Evolutionary conservation across 2,113 vertebrate species (phyloP).

Genomic region (Quiscalus mexicanus): DNA sequence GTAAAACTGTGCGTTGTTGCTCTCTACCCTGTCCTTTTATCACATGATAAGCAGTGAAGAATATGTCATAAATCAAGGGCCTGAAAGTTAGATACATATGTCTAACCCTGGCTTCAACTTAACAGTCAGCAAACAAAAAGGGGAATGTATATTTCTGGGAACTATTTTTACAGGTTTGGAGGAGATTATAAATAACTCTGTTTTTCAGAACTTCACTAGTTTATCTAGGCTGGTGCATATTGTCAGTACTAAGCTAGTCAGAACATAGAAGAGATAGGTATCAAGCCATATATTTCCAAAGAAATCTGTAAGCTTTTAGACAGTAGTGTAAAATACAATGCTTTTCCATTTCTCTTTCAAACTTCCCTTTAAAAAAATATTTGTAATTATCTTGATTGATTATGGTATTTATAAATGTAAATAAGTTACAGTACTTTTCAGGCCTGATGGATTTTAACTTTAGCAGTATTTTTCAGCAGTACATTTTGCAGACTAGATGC

Average conservation of each 20-base stretch:
- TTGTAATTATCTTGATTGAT: neutral
- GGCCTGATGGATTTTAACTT: neutral
- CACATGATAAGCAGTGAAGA: neutral
- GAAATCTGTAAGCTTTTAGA: neutral
- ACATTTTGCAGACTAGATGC: neutral
- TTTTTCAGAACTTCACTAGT: neutral
- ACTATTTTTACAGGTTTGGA: neutral
- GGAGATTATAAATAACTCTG: neutral
- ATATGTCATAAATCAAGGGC: neutral
- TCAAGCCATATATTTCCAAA: neutral
- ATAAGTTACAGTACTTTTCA: neutral
- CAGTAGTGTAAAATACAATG: neutral
- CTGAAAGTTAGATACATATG: neutral
- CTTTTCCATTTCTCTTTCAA: neutral
- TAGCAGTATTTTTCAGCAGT: neutral
- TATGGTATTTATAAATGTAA: neutral
- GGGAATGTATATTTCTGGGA: neutral
- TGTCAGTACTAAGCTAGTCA: neutral
- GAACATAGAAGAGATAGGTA: neutral
- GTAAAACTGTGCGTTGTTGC: neutral
- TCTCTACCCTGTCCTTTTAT: neutral
- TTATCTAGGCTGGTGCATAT: neutral
- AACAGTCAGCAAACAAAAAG: neutral
- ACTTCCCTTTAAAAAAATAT: fast-evolving
- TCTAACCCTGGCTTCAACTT: neutral